Percentiles rank a stretch among this genome's conserved stretches.
These are phyloP conservation scores for Falco naumanni DNA, from an alignment of 2,797 vertebrate genomes.

Conservation along the genomic window DNA sequence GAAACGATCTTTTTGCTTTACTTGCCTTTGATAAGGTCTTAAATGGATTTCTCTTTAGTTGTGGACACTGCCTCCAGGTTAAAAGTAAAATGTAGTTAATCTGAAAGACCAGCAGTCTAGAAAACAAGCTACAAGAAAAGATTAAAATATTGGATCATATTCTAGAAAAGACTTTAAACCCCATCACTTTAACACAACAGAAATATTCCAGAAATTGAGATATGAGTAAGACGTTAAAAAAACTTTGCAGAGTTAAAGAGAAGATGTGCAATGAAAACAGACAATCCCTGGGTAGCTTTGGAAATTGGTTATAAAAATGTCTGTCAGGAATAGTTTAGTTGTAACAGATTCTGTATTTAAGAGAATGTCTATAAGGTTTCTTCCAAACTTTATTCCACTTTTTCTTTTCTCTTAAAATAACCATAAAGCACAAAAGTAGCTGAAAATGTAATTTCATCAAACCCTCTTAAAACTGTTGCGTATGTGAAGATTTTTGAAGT, in stretches of 20 bases:
- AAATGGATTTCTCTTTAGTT: neutral
- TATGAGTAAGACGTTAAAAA: neutral
- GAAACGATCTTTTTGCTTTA: neutral
- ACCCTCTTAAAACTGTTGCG: neutral
- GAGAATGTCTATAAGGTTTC: neutral
- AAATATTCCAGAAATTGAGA: neutral
- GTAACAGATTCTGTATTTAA: neutral
- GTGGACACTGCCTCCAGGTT: neutral
- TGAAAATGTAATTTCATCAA: neutral
- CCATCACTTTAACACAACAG: neutral
- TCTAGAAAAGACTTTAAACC: neutral
- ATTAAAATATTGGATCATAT: neutral
- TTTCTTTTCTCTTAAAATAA: neutral
- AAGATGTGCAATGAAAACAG: neutral
- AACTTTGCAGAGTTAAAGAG: neutral
- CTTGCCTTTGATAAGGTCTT: neutral
- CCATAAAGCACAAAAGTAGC: neutral
- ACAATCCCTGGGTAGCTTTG: neutral
- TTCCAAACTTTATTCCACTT: neutral
- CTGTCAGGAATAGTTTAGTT: neutral
- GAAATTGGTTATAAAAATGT: neutral
- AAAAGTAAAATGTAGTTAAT: neutral
- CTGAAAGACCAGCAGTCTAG: neutral
- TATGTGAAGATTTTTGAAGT: neutral
- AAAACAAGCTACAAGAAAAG: neutral